Conservation (phyloP, 2,113 vertebrate genomes). For the Chlamydotis undulata region DNA sequence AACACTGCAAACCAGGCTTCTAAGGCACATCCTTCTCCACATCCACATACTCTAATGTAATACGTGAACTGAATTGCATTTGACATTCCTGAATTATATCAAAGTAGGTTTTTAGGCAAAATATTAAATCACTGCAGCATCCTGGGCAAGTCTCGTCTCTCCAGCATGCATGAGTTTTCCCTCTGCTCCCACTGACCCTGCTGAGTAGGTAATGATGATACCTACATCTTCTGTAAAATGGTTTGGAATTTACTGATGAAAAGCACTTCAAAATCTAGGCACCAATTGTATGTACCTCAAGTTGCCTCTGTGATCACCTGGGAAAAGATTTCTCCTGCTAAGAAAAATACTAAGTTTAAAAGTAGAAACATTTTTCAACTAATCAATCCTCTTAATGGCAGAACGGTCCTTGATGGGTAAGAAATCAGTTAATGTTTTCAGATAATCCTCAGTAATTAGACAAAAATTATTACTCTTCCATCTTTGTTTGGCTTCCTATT, state of each 20-base stretch:
- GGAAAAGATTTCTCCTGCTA: background rate
- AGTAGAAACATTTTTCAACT: background rate
- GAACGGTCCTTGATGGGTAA: background rate
- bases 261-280: background rate
- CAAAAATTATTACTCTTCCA: background rate
- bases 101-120: background rate
- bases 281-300: background rate
- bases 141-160: background rate
- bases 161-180: background rate
- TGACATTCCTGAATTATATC: background rate
- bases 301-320: background rate
- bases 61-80: background rate
- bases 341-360: background rate
- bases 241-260: constrained; percentile 13
- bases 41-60: background rate
- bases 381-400: background rate
- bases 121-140: background rate
- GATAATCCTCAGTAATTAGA: background rate
- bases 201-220: background rate
- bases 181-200: background rate
- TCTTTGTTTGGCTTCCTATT: background rate
- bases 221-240: background rate
- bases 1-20: background rate
- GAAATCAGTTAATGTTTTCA: background rate
- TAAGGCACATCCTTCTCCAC: background rate